phyloP scores from a whole-genome alignment of 2,113 vertebrate genomes.

The Nothocercus julius region DNA sequence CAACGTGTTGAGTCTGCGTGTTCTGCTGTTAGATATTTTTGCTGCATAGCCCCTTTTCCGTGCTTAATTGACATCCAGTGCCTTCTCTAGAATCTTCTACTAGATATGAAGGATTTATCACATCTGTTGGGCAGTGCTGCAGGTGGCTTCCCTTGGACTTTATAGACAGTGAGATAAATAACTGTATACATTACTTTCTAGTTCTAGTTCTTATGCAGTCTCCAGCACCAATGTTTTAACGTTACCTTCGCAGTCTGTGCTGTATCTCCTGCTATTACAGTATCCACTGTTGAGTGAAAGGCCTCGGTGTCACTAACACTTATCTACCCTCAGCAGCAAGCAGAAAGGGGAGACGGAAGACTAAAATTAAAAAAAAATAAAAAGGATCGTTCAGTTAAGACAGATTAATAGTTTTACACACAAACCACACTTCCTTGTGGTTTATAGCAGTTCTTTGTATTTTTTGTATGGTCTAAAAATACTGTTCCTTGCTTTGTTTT shows the following conservation, averaged over 20 bases:
- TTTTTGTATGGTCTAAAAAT: constrained; percentile 31
- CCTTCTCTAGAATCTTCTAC: no score
- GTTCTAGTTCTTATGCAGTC: not conserved
- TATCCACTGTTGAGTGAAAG: not conserved
- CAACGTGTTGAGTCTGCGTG: no score
- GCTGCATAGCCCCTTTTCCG: no score
- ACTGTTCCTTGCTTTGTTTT: not conserved
- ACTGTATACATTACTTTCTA: not conserved
- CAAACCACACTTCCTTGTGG: constrained; percentile 25
- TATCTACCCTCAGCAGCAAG: constrained; percentile 32
- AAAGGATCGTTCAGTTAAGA: constrained; percentile 14
- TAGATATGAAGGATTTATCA: no score
- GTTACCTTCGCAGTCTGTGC: not conserved
- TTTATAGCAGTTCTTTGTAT: constrained; percentile 41
- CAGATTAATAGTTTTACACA: constrained; percentile 28
- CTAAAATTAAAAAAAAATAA: constrained; percentile 9
- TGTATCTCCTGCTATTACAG: not conserved
- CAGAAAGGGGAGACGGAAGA: constrained; percentile 12
- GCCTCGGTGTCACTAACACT: not conserved
- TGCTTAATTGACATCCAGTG: no score
- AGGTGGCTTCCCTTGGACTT: no score
- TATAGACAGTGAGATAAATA: no score
- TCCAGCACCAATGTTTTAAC: not conserved
- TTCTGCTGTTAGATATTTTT: no score
- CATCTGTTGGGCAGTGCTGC: no score